Evolutionary conservation across 1,140 invertebrate species (phyloP).

Genomic region (Trichonephila clavata): DNA sequence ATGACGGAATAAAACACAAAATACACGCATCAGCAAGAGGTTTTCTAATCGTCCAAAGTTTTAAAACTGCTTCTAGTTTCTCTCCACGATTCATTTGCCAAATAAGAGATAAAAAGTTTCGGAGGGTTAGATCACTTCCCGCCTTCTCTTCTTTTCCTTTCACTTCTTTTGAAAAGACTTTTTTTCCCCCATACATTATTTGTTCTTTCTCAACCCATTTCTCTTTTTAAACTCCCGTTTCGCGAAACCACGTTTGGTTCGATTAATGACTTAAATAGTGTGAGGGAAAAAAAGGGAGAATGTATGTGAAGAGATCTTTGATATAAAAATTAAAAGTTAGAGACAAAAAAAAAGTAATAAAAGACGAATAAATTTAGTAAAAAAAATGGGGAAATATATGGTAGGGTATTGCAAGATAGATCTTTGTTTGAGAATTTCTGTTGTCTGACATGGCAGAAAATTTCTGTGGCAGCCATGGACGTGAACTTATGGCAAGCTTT

Average conservation of each 20-base stretch:
- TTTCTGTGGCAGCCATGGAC: no score
- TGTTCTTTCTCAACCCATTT: slow-evolving; percentile 41
- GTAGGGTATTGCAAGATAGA: background rate
- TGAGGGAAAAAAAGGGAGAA: background rate
- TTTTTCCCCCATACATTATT: slow-evolving; percentile 17
- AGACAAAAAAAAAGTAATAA: background rate
- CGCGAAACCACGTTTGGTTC: slow-evolving; percentile 39
- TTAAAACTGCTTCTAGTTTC: slow-evolving; percentile 62
- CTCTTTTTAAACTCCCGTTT: slow-evolving; percentile 44
- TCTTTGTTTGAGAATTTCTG: background rate
- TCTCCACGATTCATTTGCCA: slow-evolving; percentile 70
- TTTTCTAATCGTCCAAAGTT: slow-evolving; percentile 70
- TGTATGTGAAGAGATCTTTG: background rate
- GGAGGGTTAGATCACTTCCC: slow-evolving; percentile 17
- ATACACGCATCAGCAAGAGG: slow-evolving; percentile 66
- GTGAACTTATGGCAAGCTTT: no score
- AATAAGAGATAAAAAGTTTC: slow-evolving; percentile 69
- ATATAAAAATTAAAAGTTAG: slow-evolving; percentile 42
- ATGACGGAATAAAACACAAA: slow-evolving; percentile 65
- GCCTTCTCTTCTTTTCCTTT: background rate
- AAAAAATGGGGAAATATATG: no score
- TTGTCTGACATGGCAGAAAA: background rate
- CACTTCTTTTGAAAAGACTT: background rate
- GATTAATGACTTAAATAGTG: slow-evolving; percentile 66
- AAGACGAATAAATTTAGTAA: background rate